These are phyloP conservation scores for Craniophora ligustri DNA, from an alignment of 2,888 invertebrate species.

Conservation along the genomic window DNA sequence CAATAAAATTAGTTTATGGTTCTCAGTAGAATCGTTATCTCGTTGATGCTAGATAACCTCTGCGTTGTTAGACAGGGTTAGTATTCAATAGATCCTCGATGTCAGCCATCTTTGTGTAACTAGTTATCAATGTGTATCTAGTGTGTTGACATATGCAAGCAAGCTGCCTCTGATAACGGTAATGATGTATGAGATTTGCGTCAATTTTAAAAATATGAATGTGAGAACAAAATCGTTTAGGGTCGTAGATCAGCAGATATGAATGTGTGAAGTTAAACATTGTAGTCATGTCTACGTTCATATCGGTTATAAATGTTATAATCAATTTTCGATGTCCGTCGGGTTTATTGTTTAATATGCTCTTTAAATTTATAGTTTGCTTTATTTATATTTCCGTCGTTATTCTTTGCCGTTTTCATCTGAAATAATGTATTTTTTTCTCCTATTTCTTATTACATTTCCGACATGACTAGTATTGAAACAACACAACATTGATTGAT, in stretches of 20 bases:
- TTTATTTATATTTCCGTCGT: not conserved
- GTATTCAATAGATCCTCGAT: slow-evolving; percentile 51
- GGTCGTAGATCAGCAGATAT: slow-evolving; percentile 13
- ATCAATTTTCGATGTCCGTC: not conserved
- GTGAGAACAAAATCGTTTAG: slow-evolving; percentile 38
- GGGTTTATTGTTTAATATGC: not conserved
- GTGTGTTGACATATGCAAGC: slow-evolving; percentile 74
- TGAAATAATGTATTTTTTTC: not conserved
- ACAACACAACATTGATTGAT: slow-evolving; percentile 8
- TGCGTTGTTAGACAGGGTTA: slow-evolving; percentile 30
- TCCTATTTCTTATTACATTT: not conserved
- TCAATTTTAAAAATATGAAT: slow-evolving; percentile 50
- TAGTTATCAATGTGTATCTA: slow-evolving; percentile 74
- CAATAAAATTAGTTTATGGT: slow-evolving; percentile 32
- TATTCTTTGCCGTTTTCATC: not conserved
- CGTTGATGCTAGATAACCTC: slow-evolving; percentile 52
- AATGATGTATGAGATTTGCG: slow-evolving; percentile 59
- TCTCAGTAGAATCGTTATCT: slow-evolving; percentile 40
- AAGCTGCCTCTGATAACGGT: slow-evolving; percentile 62
- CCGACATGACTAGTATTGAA: slow-evolving; percentile 1
- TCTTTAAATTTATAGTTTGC: not conserved
- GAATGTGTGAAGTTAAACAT: slow-evolving; percentile 17
- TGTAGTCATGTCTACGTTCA: not conserved
- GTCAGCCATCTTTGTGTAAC: slow-evolving; percentile 75
- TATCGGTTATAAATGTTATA: too few species aligned